These are phyloP conservation scores for Calliopsis andreniformis DNA, from an alignment of 1,140 invertebrate genomes.

Conservation along the genomic window DNA sequence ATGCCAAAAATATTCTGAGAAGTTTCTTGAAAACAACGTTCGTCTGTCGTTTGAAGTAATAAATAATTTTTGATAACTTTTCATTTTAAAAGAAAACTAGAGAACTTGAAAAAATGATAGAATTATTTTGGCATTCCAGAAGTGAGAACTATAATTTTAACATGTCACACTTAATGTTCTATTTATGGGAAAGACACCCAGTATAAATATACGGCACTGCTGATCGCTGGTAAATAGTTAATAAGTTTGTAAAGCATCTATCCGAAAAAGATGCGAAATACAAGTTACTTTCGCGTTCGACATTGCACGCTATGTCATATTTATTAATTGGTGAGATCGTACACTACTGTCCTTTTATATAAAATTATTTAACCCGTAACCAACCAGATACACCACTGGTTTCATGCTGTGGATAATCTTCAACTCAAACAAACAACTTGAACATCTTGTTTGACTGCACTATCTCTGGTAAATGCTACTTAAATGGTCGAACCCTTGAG, in stretches of 20 bases:
- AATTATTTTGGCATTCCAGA: background rate
- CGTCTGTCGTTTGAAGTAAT: background rate
- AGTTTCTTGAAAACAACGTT: background rate
- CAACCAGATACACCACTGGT: constrained; percentile 11
- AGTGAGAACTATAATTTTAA: background rate
- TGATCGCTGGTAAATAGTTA: constrained; percentile 59
- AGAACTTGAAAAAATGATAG: background rate
- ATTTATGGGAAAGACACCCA: constrained; percentile 34
- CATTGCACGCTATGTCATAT: constrained; percentile 28
- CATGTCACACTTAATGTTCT: constrained; percentile 14
- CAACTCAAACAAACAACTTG: no score
- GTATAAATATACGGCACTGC: constrained; percentile 52
- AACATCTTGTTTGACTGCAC: no score
- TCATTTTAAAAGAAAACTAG: background rate
- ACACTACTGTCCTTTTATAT: constrained; percentile 29
- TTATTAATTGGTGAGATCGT: constrained; percentile 7
- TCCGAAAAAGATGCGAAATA: constrained; percentile 53
- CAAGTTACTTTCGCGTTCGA: constrained; percentile 5
- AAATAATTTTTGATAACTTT: background rate
- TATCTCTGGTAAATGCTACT: background rate
- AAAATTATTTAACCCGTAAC: constrained; percentile 41
- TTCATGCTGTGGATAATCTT: no score
- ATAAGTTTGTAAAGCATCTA: constrained; percentile 60
- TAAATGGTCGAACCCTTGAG: constrained; percentile 2
- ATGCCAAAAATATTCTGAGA: background rate